A percentile compares a stretch with the other conserved stretches of the same genome.
phyloP scores from a whole-genome alignment of 2,113 vertebrate species.

The Onychostoma macrolepis region DNA sequence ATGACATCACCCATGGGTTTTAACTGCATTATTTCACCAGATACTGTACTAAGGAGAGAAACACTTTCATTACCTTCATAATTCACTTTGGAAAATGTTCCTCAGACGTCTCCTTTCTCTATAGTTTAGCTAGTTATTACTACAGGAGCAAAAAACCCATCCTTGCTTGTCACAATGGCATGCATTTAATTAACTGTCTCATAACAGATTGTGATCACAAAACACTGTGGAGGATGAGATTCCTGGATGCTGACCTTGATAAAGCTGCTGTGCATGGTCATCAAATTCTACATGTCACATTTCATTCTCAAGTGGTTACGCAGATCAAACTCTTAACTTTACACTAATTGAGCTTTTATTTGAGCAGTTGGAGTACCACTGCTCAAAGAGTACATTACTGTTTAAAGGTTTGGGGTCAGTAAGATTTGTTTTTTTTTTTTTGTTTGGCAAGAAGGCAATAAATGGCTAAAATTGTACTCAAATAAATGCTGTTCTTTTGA shows the following conservation, averaged over 20 bases:
- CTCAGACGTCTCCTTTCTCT: slow-evolving; percentile 57
- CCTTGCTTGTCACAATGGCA: slow-evolving; percentile 41
- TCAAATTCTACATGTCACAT: slow-evolving; percentile 9
- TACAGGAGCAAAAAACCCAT: slow-evolving; percentile 55
- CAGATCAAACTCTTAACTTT: background rate
- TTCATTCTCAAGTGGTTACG: background rate
- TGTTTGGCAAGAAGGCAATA: background rate
- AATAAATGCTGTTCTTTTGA: background rate
- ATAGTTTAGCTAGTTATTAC: slow-evolving; percentile 54
- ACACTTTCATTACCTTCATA: slow-evolving; percentile 58
- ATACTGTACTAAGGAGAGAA: slow-evolving; percentile 54
- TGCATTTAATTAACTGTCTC: slow-evolving; percentile 43
- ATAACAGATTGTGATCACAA: slow-evolving; percentile 15
- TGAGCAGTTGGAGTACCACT: background rate
- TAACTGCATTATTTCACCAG: slow-evolving; percentile 59
- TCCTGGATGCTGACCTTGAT: slow-evolving; percentile 28
- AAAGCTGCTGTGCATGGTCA: slow-evolving; percentile 26
- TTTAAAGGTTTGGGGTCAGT: background rate
- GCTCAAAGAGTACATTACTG: background rate
- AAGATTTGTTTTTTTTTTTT: background rate
- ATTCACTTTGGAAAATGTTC: slow-evolving; percentile 59
- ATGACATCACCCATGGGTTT: slow-evolving; percentile 57
- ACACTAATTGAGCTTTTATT: background rate
- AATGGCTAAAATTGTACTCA: background rate
- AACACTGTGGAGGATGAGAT: slow-evolving; percentile 1